Base-by-base conservation (phyloP, 2,113 vertebrate species). In the Bubo bubo region DNA sequence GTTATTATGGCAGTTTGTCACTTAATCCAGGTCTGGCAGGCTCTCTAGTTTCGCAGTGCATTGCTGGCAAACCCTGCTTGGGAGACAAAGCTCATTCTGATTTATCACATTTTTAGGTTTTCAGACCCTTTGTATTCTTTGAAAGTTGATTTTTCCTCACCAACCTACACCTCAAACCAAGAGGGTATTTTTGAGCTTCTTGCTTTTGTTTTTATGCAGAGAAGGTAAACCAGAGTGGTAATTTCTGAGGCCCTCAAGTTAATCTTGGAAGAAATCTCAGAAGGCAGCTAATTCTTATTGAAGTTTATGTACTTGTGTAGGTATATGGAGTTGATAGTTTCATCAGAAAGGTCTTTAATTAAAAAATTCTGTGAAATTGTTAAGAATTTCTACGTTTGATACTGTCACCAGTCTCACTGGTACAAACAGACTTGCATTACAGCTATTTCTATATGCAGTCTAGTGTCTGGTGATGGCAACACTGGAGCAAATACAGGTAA, bases 311-410 rank as follows among this genome's bases (percentile, higher is more conserved):
- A 24, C 27, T 70, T 83, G 10, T 63, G 19, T 72, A 72, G 18
- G 11, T 60, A 5, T 72, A 50, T 76, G 47, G 68, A 67, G 27
- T 53, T 0, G 1, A 30, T 10, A 23, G 6, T 90, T 55, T 73
- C 3, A 45, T 62, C 1, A 67, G 56, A 84, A 58, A 39, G 22
- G 10, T 0, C 2, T 63, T 63, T 35, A 1, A 11, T 43, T 0
- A 8, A 59, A 17, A 22, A 19, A 9, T 2, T 14, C 27, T 26
- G 12, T 75, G 39, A 68, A 64, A n/a, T 79, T 15, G 3, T 56
- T 41, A 86, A 39, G 34, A 60, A 41, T 73, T 85, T 79, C 79
- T 64, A 53, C 20, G 8, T 83, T 79, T 85, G 9, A 16, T 86
- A 47, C 37, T 67, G 30, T 81, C 26, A 74, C 12, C 21, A 30